Evolutionary conservation across 1,140 invertebrate genomes (phyloP).

Genomic region (Cylas formicarius): DNA sequence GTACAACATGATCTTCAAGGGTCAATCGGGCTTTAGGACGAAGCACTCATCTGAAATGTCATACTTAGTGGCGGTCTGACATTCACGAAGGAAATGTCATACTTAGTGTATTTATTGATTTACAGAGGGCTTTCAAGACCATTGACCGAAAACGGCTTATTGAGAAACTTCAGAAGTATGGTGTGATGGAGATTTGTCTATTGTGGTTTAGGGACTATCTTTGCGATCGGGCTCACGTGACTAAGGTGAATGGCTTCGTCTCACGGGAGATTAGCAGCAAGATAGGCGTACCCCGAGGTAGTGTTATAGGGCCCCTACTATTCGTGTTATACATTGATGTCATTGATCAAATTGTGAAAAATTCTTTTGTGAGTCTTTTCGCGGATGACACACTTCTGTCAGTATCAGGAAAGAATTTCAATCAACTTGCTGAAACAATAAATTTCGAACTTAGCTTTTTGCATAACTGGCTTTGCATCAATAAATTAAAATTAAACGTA

Average conservation of each 20-base stretch:
- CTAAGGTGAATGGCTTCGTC: background rate
- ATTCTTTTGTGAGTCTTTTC: slow-evolving; percentile 2
- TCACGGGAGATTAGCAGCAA: background rate
- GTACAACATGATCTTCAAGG: slow-evolving; percentile 8
- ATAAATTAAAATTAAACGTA: too few relatives aligned
- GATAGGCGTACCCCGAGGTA: slow-evolving; percentile 3
- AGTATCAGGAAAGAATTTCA: background rate
- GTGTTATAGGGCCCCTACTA: slow-evolving; percentile 4
- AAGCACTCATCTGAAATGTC: slow-evolving; percentile 16
- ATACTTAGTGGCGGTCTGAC: background rate
- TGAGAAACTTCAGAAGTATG: background rate
- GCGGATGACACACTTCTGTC: slow-evolving; percentile 6
- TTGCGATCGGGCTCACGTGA: background rate
- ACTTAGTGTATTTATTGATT: slow-evolving; percentile 1
- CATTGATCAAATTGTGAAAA: background rate
- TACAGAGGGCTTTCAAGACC: slow-evolving; percentile 9
- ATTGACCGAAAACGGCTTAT: slow-evolving; percentile 7
- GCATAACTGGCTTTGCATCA: too few relatives aligned
- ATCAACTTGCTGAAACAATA: too few relatives aligned
- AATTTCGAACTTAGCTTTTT: too few relatives aligned
- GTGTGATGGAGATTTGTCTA: background rate
- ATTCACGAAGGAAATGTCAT: slow-evolving; percentile 3
- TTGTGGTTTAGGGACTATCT: slow-evolving; percentile 5
- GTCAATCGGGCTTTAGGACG: slow-evolving; percentile 12
- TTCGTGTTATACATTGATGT: slow-evolving; percentile 5